Base-by-base conservation (phyloP, 2,888 invertebrate species). In the Petrophora chlorosata region DNA sequence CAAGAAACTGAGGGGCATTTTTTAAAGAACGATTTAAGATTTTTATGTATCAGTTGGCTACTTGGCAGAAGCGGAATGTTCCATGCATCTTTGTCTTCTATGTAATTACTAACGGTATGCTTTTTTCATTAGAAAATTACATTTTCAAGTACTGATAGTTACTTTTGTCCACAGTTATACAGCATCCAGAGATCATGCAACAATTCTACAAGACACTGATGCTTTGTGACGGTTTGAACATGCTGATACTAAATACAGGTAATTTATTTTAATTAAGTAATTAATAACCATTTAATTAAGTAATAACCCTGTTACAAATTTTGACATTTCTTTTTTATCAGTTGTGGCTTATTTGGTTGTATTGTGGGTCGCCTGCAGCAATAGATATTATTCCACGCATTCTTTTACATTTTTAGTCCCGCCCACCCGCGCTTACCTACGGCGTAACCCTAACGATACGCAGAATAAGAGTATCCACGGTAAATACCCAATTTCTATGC, bases 171-270 rank as follows among this genome's bases (percentile, higher is more conserved):
- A 53, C 77, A 94, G 95, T 95, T 8, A 70, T 95, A 23, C 94
- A 95, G 70, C 94, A 96, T 66, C 93, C 94, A 48, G 92, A 94
- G 0, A 96, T 96, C 10, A 96, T 98, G 94, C 94, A 95, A 76
- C 92, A 95, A 57, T 91, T 98, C 67, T 93, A 97, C 73, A 94
- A 94, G 56, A 94, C 96, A 0, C 88, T 98, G 29, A 95, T 96
- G 7, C 92, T 94, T 61, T 96, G 96, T 76, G 85, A 86, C 16
- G 83, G 82, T 34, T 71, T 85, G 34, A 50, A 50, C 70, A 82
- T 53, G 17, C 25, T 50, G 19, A 80, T 50, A 70, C 68, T 4
- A 34, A 70, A 8, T 46, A 76, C 81, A 33, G 79, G 85, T 87
- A 68, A 70, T 50, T 56, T n/a, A n/a, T n/a, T n/a, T n/a, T n/a